A percentile compares a stretch with the other conserved stretches of the same genome.
These are phyloP conservation scores for Goniozus legneri DNA, from an alignment of 1,140 invertebrate species.

Conservation along the genomic window DNA sequence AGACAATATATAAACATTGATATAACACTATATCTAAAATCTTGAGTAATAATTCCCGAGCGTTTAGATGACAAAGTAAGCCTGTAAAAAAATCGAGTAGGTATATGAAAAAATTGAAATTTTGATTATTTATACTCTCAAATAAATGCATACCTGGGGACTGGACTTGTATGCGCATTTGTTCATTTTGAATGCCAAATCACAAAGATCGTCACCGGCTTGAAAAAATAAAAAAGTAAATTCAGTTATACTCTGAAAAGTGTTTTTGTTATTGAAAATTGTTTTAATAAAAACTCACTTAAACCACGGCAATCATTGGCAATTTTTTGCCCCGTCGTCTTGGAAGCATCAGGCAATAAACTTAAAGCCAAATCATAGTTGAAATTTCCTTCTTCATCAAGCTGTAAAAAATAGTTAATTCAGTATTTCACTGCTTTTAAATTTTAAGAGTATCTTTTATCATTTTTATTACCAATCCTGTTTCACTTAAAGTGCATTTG, in stretches of 20 bases:
- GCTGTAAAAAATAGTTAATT: constrained; percentile 11
- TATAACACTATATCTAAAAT: constrained; percentile 7
- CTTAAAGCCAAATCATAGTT: constrained; percentile 37
- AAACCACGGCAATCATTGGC: constrained; percentile 29
- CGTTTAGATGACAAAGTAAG: constrained; percentile 15
- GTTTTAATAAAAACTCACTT: constrained; percentile 25
- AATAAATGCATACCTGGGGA: constrained; percentile 18
- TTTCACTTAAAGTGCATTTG: constrained; percentile 42
- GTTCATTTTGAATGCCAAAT: constrained; percentile 15
- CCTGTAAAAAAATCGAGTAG: constrained; percentile 11
- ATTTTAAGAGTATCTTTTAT: not conserved
- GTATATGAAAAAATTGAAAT: constrained; percentile 1
- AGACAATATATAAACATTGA: not conserved
- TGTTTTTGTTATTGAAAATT: no score
- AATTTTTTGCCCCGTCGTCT: constrained; percentile 21
- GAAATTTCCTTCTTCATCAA: constrained; percentile 39
- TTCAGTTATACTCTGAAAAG: no score
- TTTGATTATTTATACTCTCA: not conserved
- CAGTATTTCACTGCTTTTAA: constrained; percentile 1
- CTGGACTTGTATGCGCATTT: constrained; percentile 21
- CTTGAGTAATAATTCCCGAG: not conserved
- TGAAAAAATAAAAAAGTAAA: no score
- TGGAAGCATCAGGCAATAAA: constrained; percentile 34
- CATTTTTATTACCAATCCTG: constrained; percentile 16
- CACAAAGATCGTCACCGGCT: constrained; percentile 21